Base-by-base conservation (phyloP, 2,113 vertebrate species). In the Rhagologus leucostigma region DNA sequence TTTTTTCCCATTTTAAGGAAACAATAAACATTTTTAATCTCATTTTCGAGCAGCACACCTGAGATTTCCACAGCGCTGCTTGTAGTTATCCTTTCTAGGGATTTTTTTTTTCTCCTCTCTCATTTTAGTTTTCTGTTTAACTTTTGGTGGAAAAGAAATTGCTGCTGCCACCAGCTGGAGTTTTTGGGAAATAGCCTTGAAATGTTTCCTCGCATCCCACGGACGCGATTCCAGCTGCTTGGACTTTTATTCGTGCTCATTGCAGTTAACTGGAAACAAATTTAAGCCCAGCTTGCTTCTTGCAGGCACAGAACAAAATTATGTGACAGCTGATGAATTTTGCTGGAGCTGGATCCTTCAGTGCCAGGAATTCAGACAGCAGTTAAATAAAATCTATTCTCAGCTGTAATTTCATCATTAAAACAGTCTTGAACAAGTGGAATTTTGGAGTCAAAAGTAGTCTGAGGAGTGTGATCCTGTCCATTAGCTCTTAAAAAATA, bases 121-220 rank as follows among this genome's bases (percentile, higher is more conserved):
- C 7, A 17, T 67, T 53, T 73, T 10, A 26, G 3, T 79, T 93
- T 64, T 60, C 39, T 7, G 20, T 4, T 56, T n/a, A 16, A 18
- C 15, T 75, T 78, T 20, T 3, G 52, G 15, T 6, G 11, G 76
- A 60, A 79, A 78, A 85, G 69, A 73, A 91, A 73, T 65, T 96
- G 14, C 67, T 97, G 89, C 96, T 97, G 97, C 97, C 97, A 94
- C 91, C 97, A 87, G 79, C 97, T 96, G 97, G 96, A 63, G 10
- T 3, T 49, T 92, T 86, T 60, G 13, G 47, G 89, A 59, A 95
- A 85, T 24, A 46, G 24, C 85, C 32, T 11, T 5, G 12, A 49
- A 60, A 78, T 3, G 16, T 16, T 76, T 49, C 8, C 26, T 13
- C 13, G 59, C 22, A 12, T 69, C 52, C 44, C 33, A 3, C 41